These are phyloP conservation scores for Caenorhabditis sp. DNA, from an alignment of 2,888 invertebrate genomes.

Conservation along the genomic window DNA sequence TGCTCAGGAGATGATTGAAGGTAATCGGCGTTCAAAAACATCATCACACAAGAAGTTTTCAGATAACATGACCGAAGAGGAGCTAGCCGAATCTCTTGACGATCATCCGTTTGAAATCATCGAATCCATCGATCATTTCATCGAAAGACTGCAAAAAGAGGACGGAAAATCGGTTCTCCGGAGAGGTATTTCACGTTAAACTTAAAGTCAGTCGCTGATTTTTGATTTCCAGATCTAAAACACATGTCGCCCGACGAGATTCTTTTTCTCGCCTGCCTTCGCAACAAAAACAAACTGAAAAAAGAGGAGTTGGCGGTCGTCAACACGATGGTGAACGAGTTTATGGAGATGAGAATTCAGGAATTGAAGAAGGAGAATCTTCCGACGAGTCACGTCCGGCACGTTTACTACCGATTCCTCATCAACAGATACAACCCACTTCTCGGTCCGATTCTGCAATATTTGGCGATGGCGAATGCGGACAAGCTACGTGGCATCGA, in stretches of 20 bases:
- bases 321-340: not conserved
- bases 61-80: not conserved
- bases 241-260: not conserved
- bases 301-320: not conserved
- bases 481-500: not conserved
- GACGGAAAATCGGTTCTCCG: too few relatives aligned
- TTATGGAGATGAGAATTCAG: not conserved
- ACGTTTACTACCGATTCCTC: not conserved
- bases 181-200: too few relatives aligned
- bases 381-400: not conserved
- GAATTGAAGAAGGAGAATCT: not conserved
- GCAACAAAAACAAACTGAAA: not conserved
- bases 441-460: not conserved
- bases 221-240: not conserved
- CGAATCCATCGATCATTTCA: not conserved
- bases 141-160: not conserved
- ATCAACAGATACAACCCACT: not conserved
- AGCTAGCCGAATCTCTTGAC: not conserved
- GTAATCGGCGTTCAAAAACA: too few relatives aligned
- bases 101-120: not conserved
- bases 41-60: not conserved
- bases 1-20: too few relatives aligned
- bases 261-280: not conserved
- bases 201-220: not conserved
- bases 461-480: not conserved